Conservation (phyloP, 2,797 vertebrate genomes). For the Scolopax bukidnonensis region DNA sequence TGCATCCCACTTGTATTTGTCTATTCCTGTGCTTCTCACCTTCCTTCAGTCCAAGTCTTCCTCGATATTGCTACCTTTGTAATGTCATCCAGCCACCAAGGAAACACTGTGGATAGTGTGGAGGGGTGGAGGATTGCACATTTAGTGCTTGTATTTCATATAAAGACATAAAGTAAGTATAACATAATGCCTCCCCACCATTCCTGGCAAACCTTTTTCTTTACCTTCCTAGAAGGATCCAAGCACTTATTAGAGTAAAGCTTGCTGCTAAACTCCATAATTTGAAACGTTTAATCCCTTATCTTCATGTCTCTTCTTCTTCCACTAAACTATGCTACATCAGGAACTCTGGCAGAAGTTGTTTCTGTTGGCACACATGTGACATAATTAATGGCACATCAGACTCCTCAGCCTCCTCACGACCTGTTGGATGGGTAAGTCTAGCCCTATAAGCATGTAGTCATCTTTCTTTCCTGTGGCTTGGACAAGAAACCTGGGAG, state of each 20-base stretch:
- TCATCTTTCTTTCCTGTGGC: not conserved
- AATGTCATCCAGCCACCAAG: not conserved
- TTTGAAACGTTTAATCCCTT: not conserved
- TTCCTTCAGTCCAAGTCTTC: not conserved
- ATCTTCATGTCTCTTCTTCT: not conserved
- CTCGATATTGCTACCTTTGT: not conserved
- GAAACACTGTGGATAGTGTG: not conserved
- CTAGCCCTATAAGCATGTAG: rapidly evolving
- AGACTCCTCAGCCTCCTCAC: not conserved
- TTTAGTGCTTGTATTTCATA: not conserved
- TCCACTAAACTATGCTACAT: not conserved
- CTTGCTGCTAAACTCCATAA: not conserved
- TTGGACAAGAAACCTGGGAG: not conserved
- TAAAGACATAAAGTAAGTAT: not conserved
- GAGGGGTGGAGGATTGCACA: not conserved
- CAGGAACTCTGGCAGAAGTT: not conserved
- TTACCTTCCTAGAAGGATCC: not conserved
- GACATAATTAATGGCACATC: not conserved
- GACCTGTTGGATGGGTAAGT: not conserved
- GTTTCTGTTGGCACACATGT: not conserved
- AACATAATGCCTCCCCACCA: not conserved
- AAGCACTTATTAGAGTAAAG: not conserved
- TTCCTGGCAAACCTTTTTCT: not conserved
- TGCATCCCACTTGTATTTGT: not conserved
- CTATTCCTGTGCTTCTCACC: not conserved